Percentiles rank a stretch among this genome's conserved stretches.
These are phyloP conservation scores for Ameiurus melas DNA, from an alignment of 2,113 vertebrate genomes.

Conservation along the genomic window DNA sequence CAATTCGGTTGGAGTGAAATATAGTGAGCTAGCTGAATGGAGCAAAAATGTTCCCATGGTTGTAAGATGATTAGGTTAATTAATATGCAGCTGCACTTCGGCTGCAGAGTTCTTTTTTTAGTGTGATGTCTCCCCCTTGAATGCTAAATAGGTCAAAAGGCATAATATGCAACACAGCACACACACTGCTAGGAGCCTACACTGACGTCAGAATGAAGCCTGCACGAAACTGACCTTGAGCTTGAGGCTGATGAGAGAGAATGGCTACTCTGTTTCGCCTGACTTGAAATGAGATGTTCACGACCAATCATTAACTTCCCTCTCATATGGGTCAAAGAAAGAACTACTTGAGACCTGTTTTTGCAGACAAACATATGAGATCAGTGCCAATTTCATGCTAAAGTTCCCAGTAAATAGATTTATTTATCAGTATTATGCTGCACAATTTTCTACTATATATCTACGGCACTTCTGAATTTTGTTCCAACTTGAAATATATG, in stretches of 20 bases:
- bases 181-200: conserved; percentile 33
- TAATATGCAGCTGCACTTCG: conserved; percentile 17
- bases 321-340: conserved; percentile 40
- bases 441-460: not conserved
- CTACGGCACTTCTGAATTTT: not conserved
- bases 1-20: conserved; percentile 4
- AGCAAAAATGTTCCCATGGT: not conserved
- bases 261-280: conserved; percentile 52
- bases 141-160: conserved; percentile 51
- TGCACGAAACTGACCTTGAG: conserved; percentile 56
- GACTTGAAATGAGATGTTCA: conserved; percentile 45
- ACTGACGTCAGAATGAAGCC: conserved; percentile 53
- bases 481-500: not conserved
- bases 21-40: not conserved
- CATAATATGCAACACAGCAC: conserved; percentile 29
- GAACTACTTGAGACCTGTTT: conserved; percentile 21
- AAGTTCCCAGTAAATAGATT: not conserved
- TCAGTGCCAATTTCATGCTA: not conserved
- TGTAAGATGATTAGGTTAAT: not conserved
- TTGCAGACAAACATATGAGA: conserved; percentile 31
- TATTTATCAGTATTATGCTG: not conserved
- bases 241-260: conserved; percentile 45
- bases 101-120: not conserved
- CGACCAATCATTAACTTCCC: conserved; percentile 48
- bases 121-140: not conserved